Conservation (phyloP, 2,113 vertebrate genomes). For the Falcunculus frontatus region DNA sequence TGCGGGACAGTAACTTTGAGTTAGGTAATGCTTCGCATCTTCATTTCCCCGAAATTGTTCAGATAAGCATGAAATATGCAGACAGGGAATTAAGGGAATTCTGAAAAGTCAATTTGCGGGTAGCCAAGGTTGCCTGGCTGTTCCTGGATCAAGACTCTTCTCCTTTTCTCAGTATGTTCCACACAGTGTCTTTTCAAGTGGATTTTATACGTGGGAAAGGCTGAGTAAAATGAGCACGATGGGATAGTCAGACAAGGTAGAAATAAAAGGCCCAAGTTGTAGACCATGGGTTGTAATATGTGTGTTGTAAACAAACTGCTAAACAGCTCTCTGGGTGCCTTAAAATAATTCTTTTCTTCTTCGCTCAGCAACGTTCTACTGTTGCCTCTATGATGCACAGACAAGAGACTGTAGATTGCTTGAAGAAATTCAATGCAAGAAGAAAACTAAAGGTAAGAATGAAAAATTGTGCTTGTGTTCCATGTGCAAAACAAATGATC, state of each 20-base stretch:
- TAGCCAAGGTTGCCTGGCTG: not conserved
- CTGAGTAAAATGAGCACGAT: not conserved
- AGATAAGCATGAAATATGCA: not conserved
- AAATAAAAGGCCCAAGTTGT: not conserved
- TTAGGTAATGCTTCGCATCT: not conserved
- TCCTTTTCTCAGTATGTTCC: not conserved
- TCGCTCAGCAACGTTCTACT: constrained; percentile 91
- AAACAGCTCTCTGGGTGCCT: not conserved
- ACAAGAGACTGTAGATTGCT: constrained; percentile 96
- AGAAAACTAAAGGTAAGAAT: constrained; percentile 90
- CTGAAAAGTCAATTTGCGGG: not conserved
- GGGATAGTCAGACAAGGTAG: not conserved
- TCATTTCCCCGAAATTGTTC: not conserved
- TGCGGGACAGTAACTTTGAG: not conserved
- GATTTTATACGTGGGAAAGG: not conserved
- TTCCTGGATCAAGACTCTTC: not conserved
- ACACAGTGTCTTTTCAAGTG: not conserved
- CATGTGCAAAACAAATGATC: not conserved
- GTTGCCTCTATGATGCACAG: constrained; percentile 99
- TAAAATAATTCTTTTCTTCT: not conserved
- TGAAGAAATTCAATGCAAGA: constrained; percentile 97
- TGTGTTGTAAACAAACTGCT: not conserved
- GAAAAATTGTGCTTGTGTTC: not conserved
- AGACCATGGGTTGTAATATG: not conserved
- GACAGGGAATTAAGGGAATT: not conserved